phyloP scores from a whole-genome alignment of 2,113 vertebrate species.

The Odontophorus gujanensis region DNA sequence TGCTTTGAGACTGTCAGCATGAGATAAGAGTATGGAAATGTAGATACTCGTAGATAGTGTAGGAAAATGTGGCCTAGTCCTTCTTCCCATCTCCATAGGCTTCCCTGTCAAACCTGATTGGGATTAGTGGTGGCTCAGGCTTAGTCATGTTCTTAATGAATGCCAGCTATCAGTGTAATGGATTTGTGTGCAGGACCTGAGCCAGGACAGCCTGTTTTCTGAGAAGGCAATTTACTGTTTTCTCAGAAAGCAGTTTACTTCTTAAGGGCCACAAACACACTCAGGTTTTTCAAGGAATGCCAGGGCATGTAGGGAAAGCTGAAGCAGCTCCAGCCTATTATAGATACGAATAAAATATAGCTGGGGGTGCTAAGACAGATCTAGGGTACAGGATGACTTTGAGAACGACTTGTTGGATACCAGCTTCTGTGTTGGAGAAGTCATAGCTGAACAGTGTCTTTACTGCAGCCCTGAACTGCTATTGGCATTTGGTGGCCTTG shows the following conservation, averaged over 20 bases:
- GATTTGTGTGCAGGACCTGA: neutral
- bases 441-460: neutral
- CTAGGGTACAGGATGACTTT: neutral
- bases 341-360: neutral
- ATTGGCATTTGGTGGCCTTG: neutral
- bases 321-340: neutral
- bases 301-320: neutral
- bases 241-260: neutral
- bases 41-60: rapidly evolving
- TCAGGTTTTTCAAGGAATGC: neutral
- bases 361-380: neutral
- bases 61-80: neutral
- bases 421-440: rapidly evolving
- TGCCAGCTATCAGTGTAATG: neutral
- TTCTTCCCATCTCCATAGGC: neutral
- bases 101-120: neutral
- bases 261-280: neutral
- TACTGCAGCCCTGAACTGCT: neutral
- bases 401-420: neutral
- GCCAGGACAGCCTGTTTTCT: neutral
- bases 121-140: neutral
- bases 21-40: neutral
- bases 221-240: neutral
- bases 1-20: rapidly evolving
- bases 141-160: neutral